Evolutionary conservation across 2,113 vertebrate species (phyloP), one percentile per base, ranked within the genome.

Genomic region (Erythrocercus mccallii): DNA sequence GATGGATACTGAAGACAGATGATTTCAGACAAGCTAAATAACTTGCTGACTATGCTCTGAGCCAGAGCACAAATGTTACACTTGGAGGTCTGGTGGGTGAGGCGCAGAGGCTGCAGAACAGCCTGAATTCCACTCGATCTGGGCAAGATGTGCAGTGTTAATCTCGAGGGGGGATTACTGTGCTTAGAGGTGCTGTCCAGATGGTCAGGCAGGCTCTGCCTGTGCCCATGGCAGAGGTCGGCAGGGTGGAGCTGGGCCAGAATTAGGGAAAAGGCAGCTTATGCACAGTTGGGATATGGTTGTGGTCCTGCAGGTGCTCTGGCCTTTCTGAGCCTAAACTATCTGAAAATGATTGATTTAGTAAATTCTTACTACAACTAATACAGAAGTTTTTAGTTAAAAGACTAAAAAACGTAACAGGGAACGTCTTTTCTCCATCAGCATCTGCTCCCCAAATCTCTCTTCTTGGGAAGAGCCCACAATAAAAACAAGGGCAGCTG

Each of bases 131-230:
- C 47, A 25, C 79, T 82, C 27, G 15, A 20, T 42, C 4, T 0
- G 0, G 57, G 57, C 74, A 56, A 90, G 88, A 86, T 33, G 61
- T 6, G 53, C 13, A 5, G 53, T 4, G 50, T 37, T 94, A 96
- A 85, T 95, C 94, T 47, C 5, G 0, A 47, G 58, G 22, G 54
- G 76, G 88, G 96, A 96, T 97, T 97, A 95, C 61, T 81, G 93
- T 1, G 38, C 92, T 95, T 78, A 82, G 73, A 27, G 42, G 30
- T 62, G 90, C 90, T 57, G 48, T 13, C 93, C 95, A 97, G 94
- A 96, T 96, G 96, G 96, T 35, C 40, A 3, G 4, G 37, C 83
- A 48, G 58, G 81, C 81, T 72, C 82, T 35, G 79, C 4, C 79
- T 16, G 28, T 31, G 81, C 14, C 81, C 71, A 15, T 51, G 92